Conservation (phyloP, 2,113 vertebrate species). For the Peromyscus californicus region DNA sequence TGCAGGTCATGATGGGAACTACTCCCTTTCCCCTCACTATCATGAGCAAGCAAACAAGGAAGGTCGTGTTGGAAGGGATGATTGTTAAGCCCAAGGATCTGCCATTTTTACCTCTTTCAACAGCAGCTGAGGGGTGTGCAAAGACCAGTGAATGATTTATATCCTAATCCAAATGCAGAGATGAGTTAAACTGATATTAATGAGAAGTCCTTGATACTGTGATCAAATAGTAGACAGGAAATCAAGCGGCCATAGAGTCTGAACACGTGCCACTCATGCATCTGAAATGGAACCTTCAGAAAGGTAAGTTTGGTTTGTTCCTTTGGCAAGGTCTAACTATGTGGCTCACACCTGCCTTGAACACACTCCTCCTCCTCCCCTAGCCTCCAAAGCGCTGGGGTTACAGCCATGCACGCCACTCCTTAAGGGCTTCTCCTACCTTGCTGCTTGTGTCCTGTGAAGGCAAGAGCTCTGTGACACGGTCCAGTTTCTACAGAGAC, state of each 20-base stretch:
- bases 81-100: background rate
- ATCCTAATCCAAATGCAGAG: background rate
- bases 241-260: background rate
- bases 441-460: background rate
- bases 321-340: background rate
- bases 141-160: constrained; percentile 31
- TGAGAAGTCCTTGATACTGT: background rate
- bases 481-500: background rate
- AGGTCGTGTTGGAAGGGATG: background rate
- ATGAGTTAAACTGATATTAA: background rate
- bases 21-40: background rate
- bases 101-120: constrained; percentile 9
- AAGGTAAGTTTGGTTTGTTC: background rate
- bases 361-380: background rate
- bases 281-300: constrained; percentile 14
- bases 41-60: background rate
- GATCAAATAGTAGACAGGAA: background rate
- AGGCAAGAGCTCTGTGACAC: background rate
- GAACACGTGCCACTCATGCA: background rate
- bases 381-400: too few species aligned
- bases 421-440: background rate
- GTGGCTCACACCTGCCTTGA: background rate
- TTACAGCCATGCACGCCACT: background rate
- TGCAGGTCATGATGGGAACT: background rate
- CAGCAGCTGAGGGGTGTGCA: background rate